Conservation (phyloP, 2,888 invertebrate species). For the Synergus laeviventris region DNA sequence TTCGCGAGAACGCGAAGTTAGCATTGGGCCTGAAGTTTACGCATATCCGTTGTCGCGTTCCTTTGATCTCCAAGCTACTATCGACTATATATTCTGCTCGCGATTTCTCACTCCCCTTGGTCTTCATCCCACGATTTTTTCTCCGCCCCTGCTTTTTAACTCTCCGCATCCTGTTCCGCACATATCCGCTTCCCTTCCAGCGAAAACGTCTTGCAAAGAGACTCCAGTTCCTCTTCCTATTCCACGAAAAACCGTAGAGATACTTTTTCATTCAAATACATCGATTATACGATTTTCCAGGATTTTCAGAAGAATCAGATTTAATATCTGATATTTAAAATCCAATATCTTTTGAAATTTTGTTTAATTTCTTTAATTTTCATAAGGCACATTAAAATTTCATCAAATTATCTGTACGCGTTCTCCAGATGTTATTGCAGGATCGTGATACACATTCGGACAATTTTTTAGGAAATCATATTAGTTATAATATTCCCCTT, state of each 20-base stretch:
- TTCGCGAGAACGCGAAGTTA: slow-evolving; percentile 62
- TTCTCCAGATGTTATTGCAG: too few species aligned
- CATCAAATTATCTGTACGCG: too few species aligned
- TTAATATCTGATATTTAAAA: too few species aligned
- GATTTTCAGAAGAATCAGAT: background rate
- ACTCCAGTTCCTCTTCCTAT: slow-evolving; percentile 32
- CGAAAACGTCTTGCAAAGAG: slow-evolving; percentile 25
- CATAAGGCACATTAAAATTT: too few species aligned
- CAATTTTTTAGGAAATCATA: too few species aligned
- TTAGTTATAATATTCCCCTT: too few species aligned
- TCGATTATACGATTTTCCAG: background rate
- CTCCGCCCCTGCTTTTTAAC: slow-evolving; percentile 7
- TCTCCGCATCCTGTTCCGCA: slow-evolving; percentile 15
- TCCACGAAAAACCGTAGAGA: background rate
- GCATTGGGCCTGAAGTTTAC: slow-evolving; percentile 66
- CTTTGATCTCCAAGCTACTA: slow-evolving; percentile 71
- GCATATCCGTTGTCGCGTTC: slow-evolving; percentile 74
- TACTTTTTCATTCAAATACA: background rate
- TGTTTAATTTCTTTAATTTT: too few species aligned
- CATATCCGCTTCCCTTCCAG: slow-evolving; percentile 37
- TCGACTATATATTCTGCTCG: slow-evolving; percentile 53
- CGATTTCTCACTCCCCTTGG: slow-evolving; percentile 44
- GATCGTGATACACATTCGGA: too few species aligned
- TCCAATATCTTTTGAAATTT: too few species aligned
- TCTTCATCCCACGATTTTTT: slow-evolving; percentile 28